phyloP scores from a whole-genome alignment of 2,888 invertebrate species.

The Coelopa pilipes region DNA sequence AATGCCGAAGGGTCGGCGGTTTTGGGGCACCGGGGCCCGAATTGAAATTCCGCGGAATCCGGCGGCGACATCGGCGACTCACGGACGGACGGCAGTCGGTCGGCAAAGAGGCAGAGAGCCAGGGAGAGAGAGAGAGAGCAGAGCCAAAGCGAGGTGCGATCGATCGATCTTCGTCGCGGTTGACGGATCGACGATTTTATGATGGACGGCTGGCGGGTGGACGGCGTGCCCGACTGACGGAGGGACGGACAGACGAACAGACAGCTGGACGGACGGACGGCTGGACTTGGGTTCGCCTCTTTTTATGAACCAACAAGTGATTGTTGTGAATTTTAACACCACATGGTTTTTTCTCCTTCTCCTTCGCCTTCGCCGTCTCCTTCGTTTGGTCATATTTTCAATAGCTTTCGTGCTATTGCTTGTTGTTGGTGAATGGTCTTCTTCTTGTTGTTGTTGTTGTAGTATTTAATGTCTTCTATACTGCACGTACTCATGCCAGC shows the following conservation, averaged over 20 bases:
- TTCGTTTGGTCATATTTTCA: neutral
- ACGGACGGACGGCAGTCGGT: neutral
- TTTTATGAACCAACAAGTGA: constrained; percentile 4
- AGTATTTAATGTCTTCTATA: too few species aligned
- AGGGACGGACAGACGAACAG: neutral
- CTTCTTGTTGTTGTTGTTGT: too few species aligned
- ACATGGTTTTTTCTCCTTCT: neutral
- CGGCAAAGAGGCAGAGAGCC: too few species aligned
- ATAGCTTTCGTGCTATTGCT: neutral
- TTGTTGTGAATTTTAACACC: constrained; percentile 21
- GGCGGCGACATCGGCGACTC: neutral
- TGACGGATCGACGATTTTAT: too few species aligned
- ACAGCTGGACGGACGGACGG: neutral
- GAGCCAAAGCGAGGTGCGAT: too few species aligned
- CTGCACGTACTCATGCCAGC: too few species aligned
- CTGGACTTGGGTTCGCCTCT: neutral
- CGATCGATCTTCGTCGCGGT: too few species aligned
- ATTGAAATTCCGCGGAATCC: too few species aligned
- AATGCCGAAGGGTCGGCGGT: neutral
- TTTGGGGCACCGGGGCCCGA: too few species aligned
- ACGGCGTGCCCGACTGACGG: neutral
- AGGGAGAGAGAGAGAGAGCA: too few species aligned
- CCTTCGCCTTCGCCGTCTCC: too few species aligned
- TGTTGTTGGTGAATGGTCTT: neutral
- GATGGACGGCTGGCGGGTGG: too few species aligned